Evolutionary conservation across 2,797 vertebrate genomes (phyloP), one percentile per base, ranked within the genome.

Genomic region (Sebastes paucispinis): DNA sequence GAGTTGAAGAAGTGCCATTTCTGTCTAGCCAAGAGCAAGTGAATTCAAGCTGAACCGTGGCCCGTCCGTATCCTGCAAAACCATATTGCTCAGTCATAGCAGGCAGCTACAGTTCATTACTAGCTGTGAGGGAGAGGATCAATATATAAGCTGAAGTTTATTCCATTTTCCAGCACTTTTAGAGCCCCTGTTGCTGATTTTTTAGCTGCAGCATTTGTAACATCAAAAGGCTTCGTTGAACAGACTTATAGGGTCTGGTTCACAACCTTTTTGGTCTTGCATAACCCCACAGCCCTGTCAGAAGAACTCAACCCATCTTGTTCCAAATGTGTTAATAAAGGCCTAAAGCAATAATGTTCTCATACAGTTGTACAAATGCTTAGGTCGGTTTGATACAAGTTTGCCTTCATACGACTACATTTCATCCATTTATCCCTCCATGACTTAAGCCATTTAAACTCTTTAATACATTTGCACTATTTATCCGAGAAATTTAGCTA

Each of bases 11-110:
- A 88, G 80, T 70, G 55, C 18, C 63, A 58, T 86, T 75, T 83
- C 34, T 75, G 73, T 82, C 69, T 47, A 54, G 29, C 73, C 85
- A 82, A 75, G 82, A 87, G 77, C 86, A 63, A 83, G 77, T 68
- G 86, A 74, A 88, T 68, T 78, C 75, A 79, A 80, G 85, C 78
- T 79, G 75, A 90, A 85, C 79, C 14, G 10, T 8, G 64, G 62
- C 54, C 60, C 73, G 73, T 87, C 77, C 78, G 67, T 77, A 81
- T 79, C 84, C 84, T 64, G 47, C 43, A 52, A 60, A 80, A 80
- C n/a, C 66, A 57, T 27, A 69, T 39, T 83, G 67, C 77, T 81
- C 77, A 52, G 76, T 80, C 67, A 36, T 1, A 81, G 74, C 77
- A 55, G 60, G 78, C 27, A 52, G 81, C 75, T 68, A 20, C 86